These are phyloP conservation scores for Limnodromus scolopaceus DNA, from an alignment of 2,797 vertebrate genomes.

Conservation along the genomic window DNA sequence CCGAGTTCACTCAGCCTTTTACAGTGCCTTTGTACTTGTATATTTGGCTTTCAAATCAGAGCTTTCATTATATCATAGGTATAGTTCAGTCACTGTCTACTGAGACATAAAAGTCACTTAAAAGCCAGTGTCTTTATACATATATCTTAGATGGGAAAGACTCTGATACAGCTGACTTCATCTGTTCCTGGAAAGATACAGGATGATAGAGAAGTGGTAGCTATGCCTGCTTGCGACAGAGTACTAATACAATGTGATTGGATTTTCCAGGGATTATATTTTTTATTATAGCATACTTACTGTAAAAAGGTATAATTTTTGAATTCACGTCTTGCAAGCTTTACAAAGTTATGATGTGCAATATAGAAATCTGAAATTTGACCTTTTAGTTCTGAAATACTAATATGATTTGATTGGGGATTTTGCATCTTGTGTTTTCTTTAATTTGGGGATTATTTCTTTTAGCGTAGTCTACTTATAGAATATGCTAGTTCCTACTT, in stretches of 20 bases:
- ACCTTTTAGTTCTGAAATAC: background rate
- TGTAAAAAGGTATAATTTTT: background rate
- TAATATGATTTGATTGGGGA: background rate
- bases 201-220: background rate
- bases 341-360: background rate
- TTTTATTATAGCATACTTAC: background rate
- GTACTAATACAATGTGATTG: too few relatives aligned
- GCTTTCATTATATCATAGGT: background rate
- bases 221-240: fast-evolving
- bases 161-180: background rate
- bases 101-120: background rate
- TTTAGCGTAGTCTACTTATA: background rate
- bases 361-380: background rate
- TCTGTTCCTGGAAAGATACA: background rate
- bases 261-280: background rate
- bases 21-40: background rate
- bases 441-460: background rate
- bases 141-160: background rate
- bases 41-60: background rate
- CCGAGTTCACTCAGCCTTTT: background rate
- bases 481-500: background rate
- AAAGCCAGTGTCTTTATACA: background rate
- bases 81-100: background rate
- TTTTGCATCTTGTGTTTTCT: background rate
- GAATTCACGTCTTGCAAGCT: background rate